Conservation (phyloP, 2,888 invertebrate species). For the Scaptodrosophila latifasciaeformis region DNA sequence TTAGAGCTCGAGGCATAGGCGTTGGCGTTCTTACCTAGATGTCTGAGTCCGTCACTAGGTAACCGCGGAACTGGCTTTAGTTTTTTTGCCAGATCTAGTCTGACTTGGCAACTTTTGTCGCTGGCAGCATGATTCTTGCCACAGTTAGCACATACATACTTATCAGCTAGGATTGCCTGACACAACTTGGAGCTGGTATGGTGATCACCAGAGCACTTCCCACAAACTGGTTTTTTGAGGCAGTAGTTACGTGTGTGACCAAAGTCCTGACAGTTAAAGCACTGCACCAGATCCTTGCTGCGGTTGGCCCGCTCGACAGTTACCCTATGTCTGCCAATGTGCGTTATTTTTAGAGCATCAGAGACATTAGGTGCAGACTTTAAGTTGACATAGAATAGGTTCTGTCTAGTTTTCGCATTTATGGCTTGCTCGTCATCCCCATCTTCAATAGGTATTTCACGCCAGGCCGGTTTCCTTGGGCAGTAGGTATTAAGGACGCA, state of each 20-base stretch:
- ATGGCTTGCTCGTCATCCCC: not conserved
- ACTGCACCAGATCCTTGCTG: not conserved
- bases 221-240: slow-evolving; percentile 4
- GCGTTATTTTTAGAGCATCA: too few relatives aligned
- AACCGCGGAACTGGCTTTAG: not conserved
- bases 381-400: not conserved
- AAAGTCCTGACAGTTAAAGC: not conserved
- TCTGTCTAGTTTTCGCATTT: not conserved
- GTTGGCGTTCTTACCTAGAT: not conserved
- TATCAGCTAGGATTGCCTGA: not conserved
- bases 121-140: not conserved
- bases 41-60: not conserved
- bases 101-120: not conserved
- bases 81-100: not conserved
- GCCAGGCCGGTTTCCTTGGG: slow-evolving; percentile 2
- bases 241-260: slow-evolving; percentile 1
- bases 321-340: not conserved
- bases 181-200: not conserved
- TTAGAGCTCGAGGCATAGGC: too few relatives aligned
- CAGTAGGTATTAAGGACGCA: slow-evolving; percentile 1
- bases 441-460: not conserved
- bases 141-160: not conserved
- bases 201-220: slow-evolving; percentile 4
- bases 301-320: not conserved
- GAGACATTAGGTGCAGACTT: not conserved